Conservation (phyloP, 2,888 invertebrate genomes). For the Cephus sareptanus region DNA sequence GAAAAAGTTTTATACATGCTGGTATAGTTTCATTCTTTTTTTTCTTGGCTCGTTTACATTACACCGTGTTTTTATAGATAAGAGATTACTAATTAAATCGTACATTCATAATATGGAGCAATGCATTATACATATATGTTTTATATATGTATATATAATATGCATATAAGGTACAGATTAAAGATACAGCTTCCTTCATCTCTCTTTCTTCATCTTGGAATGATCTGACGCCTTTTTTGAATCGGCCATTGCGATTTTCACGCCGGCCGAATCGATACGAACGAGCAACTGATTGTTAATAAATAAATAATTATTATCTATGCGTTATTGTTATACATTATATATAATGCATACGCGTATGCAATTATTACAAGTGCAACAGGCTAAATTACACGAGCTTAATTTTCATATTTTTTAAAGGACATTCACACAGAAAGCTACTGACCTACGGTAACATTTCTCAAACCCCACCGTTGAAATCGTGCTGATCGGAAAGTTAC, state of each 20-base stretch:
- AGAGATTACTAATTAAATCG: slow-evolving; percentile 1
- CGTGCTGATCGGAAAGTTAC: not conserved
- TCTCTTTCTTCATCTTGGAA: slow-evolving; percentile 2
- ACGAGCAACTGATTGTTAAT: not conserved
- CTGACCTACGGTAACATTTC: slow-evolving; percentile 16
- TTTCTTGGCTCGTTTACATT: not conserved
- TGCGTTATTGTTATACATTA: not conserved
- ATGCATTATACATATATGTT: slow-evolving; percentile 8
- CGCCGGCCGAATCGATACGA: not conserved
- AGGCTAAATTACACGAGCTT: slow-evolving; percentile 1
- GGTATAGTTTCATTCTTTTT: not conserved
- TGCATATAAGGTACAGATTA: slow-evolving; percentile 7
- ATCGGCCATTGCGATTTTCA: slow-evolving; percentile 1
- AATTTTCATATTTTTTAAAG: not conserved
- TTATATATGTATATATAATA: not conserved
- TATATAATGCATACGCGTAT: not conserved
- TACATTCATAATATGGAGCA: not conserved
- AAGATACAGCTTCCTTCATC: slow-evolving; percentile 1
- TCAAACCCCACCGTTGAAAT: slow-evolving; percentile 19
- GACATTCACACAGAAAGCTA: slow-evolving; percentile 19
- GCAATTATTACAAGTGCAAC: not conserved
- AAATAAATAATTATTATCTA: slow-evolving; percentile 9
- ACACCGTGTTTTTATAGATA: not conserved
- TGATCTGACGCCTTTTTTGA: slow-evolving; percentile 14
- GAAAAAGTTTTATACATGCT: slow-evolving; percentile 19